Evolutionary conservation across 2,113 vertebrate species (phyloP).

Genomic region (Platysternon megacephalum): DNA sequence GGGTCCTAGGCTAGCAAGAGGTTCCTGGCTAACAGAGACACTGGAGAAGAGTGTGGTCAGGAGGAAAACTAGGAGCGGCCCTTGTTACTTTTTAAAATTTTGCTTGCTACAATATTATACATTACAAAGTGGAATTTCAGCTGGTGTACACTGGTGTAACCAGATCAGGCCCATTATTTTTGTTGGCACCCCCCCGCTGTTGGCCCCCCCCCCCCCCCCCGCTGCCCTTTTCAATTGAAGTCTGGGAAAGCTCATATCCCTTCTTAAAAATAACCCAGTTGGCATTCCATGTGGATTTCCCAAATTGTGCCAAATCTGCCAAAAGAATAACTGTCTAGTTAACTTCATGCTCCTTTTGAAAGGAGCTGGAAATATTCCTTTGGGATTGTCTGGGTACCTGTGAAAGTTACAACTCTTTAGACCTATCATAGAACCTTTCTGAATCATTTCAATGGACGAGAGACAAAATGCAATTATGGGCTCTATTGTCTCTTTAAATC

Average conservation of each 20-base stretch:
- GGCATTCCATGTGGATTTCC: neutral
- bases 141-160: neutral
- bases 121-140: neutral
- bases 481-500: neutral
- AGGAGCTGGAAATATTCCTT: neutral
- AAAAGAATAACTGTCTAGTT: neutral
- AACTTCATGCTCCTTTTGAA: neutral
- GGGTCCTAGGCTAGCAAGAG: neutral
- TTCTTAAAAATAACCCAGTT: neutral
- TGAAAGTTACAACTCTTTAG: neutral
- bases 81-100: neutral
- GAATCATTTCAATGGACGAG: neutral
- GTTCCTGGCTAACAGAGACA: neutral
- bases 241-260: neutral
- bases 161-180: neutral
- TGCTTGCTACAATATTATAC: neutral
- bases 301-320: neutral
- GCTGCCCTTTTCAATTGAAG: neutral
- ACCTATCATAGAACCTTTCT: neutral
- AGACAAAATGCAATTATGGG: rapidly evolving
- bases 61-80: neutral
- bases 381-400: neutral
- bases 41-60: neutral
- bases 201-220: neutral
- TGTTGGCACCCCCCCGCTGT: neutral